These are phyloP conservation scores for Pseudoips prasinana DNA, from an alignment of 2,888 invertebrate species.

Conservation along the genomic window DNA sequence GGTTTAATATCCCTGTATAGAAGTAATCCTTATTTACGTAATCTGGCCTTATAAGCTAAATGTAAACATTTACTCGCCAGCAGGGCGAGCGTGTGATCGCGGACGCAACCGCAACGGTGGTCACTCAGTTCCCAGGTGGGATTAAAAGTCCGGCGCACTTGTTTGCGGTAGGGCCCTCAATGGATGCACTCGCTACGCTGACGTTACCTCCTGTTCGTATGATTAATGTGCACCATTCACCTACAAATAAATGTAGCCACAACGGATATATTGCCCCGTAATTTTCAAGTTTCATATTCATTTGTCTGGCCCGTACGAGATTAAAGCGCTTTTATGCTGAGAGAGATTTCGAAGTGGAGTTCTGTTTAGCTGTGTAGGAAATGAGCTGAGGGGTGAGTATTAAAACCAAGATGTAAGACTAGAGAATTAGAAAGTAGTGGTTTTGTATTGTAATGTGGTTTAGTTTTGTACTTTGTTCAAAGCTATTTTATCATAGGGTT, in stretches of 20 bases:
- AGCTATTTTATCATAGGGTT: no score
- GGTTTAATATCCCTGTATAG: no score
- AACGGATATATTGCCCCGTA: conserved; percentile 53
- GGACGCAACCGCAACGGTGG: conserved; percentile 42
- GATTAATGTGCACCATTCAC: conserved; percentile 65
- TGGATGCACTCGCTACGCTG: conserved; percentile 56
- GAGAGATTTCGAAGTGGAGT: conserved; percentile 13
- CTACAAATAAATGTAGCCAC: conserved; percentile 55
- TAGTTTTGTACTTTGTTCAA: no score
- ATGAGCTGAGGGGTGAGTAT: no score
- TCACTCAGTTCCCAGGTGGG: conserved; percentile 55
- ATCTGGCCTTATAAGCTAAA: conserved; percentile 1
- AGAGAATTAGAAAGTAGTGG: no score
- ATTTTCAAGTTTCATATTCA: conserved; percentile 61
- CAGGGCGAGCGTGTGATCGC: conserved; percentile 33
- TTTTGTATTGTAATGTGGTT: no score
- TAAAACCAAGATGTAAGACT: no score
- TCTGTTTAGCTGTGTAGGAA: no score
- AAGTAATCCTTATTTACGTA: background rate
- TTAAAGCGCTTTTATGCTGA: conserved; percentile 41
- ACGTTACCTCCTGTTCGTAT: conserved; percentile 46
- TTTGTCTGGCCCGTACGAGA: conserved; percentile 54
- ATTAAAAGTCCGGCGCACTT: conserved; percentile 73
- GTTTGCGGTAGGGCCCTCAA: conserved; percentile 60
- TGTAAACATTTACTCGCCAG: conserved; percentile 15